Conservation (phyloP, 2,113 vertebrate genomes). For the Boulengeromyrus knoepffleri region DNA sequence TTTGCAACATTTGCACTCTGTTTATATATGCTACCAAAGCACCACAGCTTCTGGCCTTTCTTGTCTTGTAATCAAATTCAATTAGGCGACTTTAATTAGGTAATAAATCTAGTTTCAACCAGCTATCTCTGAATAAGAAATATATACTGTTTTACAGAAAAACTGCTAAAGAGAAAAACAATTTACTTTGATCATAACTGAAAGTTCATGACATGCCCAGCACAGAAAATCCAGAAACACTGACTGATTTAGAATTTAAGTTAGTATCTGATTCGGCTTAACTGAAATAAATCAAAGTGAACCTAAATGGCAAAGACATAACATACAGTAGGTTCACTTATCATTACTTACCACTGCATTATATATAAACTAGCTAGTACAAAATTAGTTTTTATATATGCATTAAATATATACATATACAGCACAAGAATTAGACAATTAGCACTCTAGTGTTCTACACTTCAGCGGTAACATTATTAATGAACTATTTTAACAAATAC, state of each 20-base stretch:
- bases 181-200: not conserved
- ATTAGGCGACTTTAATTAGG: too few species aligned
- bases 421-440: not conserved
- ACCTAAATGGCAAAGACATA: not conserved
- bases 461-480: not conserved
- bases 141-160: slow-evolving; percentile 15
- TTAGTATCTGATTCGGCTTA: not conserved
- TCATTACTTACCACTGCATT: not conserved
- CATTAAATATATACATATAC: not conserved
- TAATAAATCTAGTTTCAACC: too few species aligned
- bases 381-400: not conserved
- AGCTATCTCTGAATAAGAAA: not conserved
- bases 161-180: slow-evolving; percentile 3
- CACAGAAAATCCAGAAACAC: not conserved
- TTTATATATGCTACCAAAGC: not conserved
- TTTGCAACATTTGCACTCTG: not conserved
- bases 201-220: not conserved
- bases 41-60: not conserved
- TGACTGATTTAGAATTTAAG: not conserved
- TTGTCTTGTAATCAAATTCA: not conserved
- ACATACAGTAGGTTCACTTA: not conserved
- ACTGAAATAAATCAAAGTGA: not conserved
- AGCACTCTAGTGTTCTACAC: not conserved
- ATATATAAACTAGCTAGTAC: not conserved
- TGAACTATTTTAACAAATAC: not conserved